A percentile compares a stretch with the other conserved stretches of the same genome.
phyloP scores from a whole-genome alignment of 2,888 invertebrate species.

The Eledone cirrhosa region DNA sequence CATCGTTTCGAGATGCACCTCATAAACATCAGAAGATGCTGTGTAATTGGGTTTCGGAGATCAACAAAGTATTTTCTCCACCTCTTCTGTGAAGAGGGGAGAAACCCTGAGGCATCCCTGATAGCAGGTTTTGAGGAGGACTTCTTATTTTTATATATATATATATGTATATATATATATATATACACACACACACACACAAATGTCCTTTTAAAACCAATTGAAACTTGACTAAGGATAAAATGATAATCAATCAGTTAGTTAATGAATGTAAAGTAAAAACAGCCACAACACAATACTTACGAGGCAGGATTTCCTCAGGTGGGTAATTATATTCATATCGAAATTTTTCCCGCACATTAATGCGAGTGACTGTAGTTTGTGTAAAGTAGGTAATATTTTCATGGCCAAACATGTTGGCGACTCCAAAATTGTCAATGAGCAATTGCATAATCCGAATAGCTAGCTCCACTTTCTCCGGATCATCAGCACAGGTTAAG shows the following conservation, averaged over 20 bases:
- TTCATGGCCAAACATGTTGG: conserved; percentile 84
- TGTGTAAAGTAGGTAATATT: conserved; percentile 65
- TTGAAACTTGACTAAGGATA: too few relatives aligned
- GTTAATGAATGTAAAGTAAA: background rate
- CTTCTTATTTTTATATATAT: too few relatives aligned
- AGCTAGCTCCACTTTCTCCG: conserved; percentile 70
- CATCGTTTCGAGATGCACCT: too few relatives aligned
- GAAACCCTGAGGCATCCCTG: too few relatives aligned
- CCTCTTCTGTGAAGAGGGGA: too few relatives aligned
- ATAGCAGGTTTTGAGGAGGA: too few relatives aligned
- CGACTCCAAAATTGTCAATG: conserved; percentile 96
- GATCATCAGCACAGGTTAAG: conserved; percentile 64
- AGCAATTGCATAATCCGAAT: conserved; percentile 95
- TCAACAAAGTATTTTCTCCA: too few relatives aligned
- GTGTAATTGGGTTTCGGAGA: too few relatives aligned
- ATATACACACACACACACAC: too few relatives aligned
- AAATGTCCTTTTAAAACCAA: conserved; percentile 11
- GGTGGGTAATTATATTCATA: conserved; percentile 62
- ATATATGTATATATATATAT: too few relatives aligned
- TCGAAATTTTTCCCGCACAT: conserved; percentile 62
- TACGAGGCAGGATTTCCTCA: conserved; percentile 59
- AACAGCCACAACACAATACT: conserved; percentile 36
- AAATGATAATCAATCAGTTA: too few relatives aligned
- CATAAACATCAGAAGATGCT: too few relatives aligned
- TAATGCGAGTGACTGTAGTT: conserved; percentile 62